phyloP scores from a whole-genome alignment of 2,113 vertebrate species.

The Anseranas semipalmata region DNA sequence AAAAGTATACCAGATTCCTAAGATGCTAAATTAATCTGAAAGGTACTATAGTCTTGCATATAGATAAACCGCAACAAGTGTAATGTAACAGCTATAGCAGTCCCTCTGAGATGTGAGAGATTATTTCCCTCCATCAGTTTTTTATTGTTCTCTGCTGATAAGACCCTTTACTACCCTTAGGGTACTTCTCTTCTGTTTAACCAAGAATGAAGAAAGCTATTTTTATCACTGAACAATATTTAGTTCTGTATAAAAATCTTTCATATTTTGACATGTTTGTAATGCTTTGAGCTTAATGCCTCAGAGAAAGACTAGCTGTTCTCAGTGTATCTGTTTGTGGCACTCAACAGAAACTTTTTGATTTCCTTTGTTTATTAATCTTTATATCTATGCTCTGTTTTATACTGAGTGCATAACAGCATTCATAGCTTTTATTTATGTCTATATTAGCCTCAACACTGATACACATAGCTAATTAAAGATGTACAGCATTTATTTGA shows the following conservation, averaged over 20 bases:
- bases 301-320: background rate
- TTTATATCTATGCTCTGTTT: constrained; percentile 34
- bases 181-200: constrained; percentile 58
- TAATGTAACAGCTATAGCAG: constrained; percentile 48
- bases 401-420: background rate
- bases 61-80: constrained; percentile 29
- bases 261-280: constrained; percentile 19
- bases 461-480: constrained; percentile 37
- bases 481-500: background rate
- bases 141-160: constrained; percentile 68
- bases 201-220: constrained; percentile 57
- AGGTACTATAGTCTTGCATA: constrained; percentile 41
- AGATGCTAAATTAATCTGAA: constrained; percentile 64
- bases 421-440: constrained; percentile 19
- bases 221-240: constrained; percentile 63
- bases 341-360: constrained; percentile 28
- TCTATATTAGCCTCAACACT: background rate
- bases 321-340: background rate
- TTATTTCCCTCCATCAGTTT: constrained; percentile 58
- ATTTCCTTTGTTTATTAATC: constrained; percentile 58
- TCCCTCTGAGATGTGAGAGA: constrained; percentile 45
- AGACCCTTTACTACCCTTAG: constrained; percentile 56
- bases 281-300: constrained; percentile 50
- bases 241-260: constrained; percentile 51
- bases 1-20: constrained; percentile 53